Conservation (phyloP, 2,113 vertebrate species). For the Heterochromis multidens region DNA sequence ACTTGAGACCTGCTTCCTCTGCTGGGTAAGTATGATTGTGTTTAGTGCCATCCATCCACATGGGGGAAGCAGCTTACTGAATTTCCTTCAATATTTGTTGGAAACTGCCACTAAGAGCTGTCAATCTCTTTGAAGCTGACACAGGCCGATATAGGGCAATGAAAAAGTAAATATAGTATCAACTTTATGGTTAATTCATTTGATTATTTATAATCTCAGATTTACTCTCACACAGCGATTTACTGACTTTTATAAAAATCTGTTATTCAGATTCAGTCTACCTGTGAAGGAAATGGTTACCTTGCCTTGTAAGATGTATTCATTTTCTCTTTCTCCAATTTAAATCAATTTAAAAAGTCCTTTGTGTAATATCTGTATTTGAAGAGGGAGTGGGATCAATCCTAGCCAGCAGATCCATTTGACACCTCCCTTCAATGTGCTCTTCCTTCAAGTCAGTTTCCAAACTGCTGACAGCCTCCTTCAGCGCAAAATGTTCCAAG, state of each 20-base stretch:
- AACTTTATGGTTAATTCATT: not conserved
- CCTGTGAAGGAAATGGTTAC: not conserved
- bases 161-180: not conserved
- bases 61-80: constrained; percentile 5
- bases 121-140: not conserved
- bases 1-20: not conserved
- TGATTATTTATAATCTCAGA: not conserved
- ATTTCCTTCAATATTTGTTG: not conserved
- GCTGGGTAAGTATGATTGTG: not conserved
- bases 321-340: not conserved
- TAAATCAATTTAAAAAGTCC: not conserved
- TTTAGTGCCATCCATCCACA: constrained; percentile 37
- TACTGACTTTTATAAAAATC: not conserved
- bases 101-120: not conserved
- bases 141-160: not conserved
- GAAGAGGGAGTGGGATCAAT: not conserved
- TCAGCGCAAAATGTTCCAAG: constrained; percentile 22
- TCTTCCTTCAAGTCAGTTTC: constrained; percentile 4
- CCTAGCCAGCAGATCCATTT: constrained; percentile 4
- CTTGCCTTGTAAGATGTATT: not conserved
- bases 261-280: not conserved
- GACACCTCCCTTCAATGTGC: not conserved
- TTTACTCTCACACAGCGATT: not conserved
- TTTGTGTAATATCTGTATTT: not conserved
- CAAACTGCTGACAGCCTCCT: constrained; percentile 22